phyloP scores from a whole-genome alignment of 1,140 invertebrate genomes.

The Oryzaephilus surinamensis region DNA sequence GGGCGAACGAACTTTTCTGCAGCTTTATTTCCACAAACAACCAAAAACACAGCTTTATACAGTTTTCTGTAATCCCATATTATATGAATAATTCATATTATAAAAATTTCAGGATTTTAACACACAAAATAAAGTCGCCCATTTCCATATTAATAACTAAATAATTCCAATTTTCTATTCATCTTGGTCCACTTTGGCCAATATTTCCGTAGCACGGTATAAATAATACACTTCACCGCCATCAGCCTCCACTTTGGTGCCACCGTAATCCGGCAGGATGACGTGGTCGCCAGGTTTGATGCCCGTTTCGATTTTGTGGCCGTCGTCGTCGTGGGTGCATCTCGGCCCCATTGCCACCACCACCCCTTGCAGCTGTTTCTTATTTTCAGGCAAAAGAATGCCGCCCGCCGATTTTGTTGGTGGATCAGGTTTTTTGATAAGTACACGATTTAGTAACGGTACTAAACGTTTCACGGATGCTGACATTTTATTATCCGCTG shows the following conservation, averaged over 20 bases:
- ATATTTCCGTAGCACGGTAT: constrained; percentile 21
- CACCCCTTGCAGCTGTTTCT: constrained; percentile 11
- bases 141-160: too few species aligned
- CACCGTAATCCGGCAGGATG: constrained; percentile 22
- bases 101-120: too few species aligned
- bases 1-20: too few species aligned
- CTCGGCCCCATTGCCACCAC: constrained; percentile 23
- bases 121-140: too few species aligned
- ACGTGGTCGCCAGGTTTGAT: constrained; percentile 21
- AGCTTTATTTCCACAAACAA: too few species aligned
- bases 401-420: constrained; percentile 17
- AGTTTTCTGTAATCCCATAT: too few species aligned
- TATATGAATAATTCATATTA: too few species aligned
- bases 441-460: constrained; percentile 19
- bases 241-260: constrained; percentile 18
- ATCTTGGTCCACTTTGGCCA: too few species aligned
- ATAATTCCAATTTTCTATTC: too few species aligned
- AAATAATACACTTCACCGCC: constrained; percentile 17
- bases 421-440: constrained; percentile 18
- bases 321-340: constrained; percentile 14
- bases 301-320: too few species aligned
- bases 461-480: constrained; percentile 5
- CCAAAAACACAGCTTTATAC: too few species aligned
- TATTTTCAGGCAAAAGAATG: constrained; percentile 19
- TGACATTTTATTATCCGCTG: not conserved